Evolutionary conservation across 92 coral and sea anemone genomes (phyloP), one percentile per base, ranked within the genome.

Genomic region (Metridium senile): DNA sequence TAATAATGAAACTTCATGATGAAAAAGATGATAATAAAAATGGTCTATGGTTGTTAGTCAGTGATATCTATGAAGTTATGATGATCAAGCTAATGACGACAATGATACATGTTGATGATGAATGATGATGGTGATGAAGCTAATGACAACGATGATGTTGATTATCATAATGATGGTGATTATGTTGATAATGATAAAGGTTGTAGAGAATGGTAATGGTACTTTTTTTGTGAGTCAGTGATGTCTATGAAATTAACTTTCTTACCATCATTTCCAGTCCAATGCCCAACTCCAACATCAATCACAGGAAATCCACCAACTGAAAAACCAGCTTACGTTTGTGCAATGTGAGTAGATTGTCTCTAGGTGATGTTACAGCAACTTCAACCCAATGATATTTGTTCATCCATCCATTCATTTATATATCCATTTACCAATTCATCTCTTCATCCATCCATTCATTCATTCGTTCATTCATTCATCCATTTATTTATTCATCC

Each of bases 281-380:
- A 92, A 89, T 33, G 84, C 84, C 26, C 97, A 89, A 46, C 82
- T 95, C 16, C 90, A 92, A 32, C 89, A 82, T 10, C 99, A 95
- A 64, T 86, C 97, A 19, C 89, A 92, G 26, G 99, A 92, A 70
- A 89, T 95, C 25, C 89, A 86, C 28, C 89, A 85, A 62, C 91
- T 95, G 25, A 89, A 86, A 59, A 93, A 82, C 53, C 99, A 95
- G 68, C 77, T 84, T 0, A 58, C 88, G 9, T 57, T 84, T 27
- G 81, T 86, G 1, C 90, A 89, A 53, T 87, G 99, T 95, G 66
- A 89, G 95, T 70, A 32, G 18, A 46, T 8, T 25, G 8, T 21
- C 34, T 21, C 34, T 26, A 43, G 20, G 33, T 34, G 16, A 78
- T 26, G 11, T 6, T n/a, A n/a, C n/a, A n/a, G n/a, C n/a, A n/a